A percentile compares a stretch with the other conserved stretches of the same genome.
These are phyloP conservation scores for Conistra vaccinii DNA, from an alignment of 2,888 invertebrate species.

Conservation along the genomic window DNA sequence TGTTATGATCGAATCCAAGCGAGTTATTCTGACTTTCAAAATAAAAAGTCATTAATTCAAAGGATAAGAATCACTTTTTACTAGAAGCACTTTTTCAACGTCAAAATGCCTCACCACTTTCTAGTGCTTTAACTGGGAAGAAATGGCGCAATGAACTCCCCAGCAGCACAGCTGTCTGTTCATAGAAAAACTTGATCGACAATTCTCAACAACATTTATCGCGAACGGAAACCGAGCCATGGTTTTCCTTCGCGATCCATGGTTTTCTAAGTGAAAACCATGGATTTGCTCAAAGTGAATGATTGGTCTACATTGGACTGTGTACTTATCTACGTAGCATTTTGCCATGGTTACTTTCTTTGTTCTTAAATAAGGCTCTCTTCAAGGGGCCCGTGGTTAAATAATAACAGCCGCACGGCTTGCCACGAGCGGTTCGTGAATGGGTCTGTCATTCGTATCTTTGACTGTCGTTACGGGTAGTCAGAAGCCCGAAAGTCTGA, in stretches of 20 bases:
- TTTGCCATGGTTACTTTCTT: slow-evolving; percentile 24
- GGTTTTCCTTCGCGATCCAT: too few species aligned
- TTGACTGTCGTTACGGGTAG: too few species aligned
- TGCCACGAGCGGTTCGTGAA: not conserved
- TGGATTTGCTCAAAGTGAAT: slow-evolving; percentile 10
- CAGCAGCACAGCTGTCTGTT: not conserved
- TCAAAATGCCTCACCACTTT: not conserved
- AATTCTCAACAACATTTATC: slow-evolving; percentile 7
- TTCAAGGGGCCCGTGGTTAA: not conserved
- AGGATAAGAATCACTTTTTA: too few species aligned
- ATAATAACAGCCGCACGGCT: not conserved
- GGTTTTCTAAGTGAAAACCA: slow-evolving; percentile 48
- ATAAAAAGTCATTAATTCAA: not conserved
- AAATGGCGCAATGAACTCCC: not conserved
- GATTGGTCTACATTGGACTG: not conserved
- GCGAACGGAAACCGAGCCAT: slow-evolving; percentile 23
- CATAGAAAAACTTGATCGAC: not conserved
- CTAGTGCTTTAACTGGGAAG: not conserved
- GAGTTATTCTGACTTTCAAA: not conserved
- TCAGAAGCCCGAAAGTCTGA: not conserved
- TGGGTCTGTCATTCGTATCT: not conserved
- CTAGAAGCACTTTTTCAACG: not conserved
- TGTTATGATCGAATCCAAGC: not conserved
- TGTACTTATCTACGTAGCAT: not conserved
- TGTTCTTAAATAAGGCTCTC: not conserved